phyloP scores from a whole-genome alignment of 2,113 vertebrate genomes.

The Lynx canadensis region DNA sequence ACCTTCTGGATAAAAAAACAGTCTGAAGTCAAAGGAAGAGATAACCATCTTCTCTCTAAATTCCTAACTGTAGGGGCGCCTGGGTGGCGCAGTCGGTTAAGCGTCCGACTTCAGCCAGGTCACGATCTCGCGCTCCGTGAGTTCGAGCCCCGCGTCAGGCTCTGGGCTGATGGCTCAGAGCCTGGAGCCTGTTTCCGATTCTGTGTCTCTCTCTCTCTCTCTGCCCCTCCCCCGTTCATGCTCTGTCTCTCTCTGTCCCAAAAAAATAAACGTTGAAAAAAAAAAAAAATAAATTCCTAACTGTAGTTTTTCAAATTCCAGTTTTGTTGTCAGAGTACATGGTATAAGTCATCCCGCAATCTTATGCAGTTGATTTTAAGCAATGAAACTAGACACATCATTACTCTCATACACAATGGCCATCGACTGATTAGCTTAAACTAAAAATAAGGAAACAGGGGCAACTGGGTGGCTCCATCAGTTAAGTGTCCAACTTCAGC shows the following conservation, averaged over 20 bases:
- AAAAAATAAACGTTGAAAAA: too few species aligned
- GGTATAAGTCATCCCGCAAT: background rate
- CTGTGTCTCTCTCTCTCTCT: too few species aligned
- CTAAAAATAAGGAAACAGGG: background rate
- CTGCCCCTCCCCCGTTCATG: too few species aligned
- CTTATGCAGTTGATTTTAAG: background rate
- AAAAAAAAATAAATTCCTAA: background rate
- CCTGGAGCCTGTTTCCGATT: too few species aligned
- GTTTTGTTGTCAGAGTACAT: constrained; percentile 3
- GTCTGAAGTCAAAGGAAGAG: background rate
- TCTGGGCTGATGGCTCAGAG: too few species aligned
- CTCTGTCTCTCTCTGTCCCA: too few species aligned
- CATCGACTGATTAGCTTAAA: background rate
- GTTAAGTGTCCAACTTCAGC: too few species aligned
- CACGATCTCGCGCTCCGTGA: too few species aligned
- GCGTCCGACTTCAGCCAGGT: too few species aligned
- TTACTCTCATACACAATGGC: background rate
- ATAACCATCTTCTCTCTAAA: background rate
- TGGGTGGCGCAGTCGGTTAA: too few species aligned
- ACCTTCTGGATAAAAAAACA: background rate
- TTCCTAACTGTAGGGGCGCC: background rate
- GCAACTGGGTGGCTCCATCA: too few species aligned
- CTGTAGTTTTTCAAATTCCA: background rate
- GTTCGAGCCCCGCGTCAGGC: too few species aligned
- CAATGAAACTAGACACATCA: background rate